Conservation (phyloP, 53 echinoderm and acorn worm species). For the Echinarachnius parma region DNA sequence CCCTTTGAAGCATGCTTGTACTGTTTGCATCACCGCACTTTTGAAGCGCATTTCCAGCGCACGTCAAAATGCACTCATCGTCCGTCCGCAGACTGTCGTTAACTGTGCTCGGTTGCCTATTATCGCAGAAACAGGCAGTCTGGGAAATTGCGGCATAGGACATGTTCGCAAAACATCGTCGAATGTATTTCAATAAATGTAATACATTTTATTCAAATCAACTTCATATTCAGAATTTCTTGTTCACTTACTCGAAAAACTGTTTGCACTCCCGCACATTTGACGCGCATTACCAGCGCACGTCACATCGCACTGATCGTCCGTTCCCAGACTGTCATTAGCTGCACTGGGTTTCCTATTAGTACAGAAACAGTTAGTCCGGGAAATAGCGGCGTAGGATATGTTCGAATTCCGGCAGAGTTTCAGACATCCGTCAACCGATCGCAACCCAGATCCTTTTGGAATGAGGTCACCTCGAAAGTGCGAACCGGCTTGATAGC, state of each 20-base stretch:
- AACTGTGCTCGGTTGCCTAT: not conserved
- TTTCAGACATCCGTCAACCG: constrained; percentile 19
- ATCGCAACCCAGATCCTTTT: not conserved
- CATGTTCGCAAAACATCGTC: too few species aligned
- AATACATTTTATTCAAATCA: too few species aligned
- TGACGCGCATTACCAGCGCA: constrained; percentile 30
- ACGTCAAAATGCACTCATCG: constrained; percentile 11
- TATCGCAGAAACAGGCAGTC: not conserved
- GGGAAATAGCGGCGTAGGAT: constrained; percentile 8
- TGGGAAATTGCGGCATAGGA: constrained; percentile 6
- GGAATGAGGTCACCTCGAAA: not conserved
- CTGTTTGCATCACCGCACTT: constrained; percentile 6
- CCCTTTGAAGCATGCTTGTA: too few species aligned
- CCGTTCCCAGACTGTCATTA: not conserved
- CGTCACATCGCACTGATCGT: constrained; percentile 10
- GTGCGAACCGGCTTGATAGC: constrained; percentile 3
- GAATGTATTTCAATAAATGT: too few species aligned
- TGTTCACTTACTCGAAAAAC: constrained; percentile 19
- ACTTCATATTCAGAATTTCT: too few species aligned
- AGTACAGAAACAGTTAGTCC: constrained; percentile 1
- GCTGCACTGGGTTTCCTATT: not conserved
- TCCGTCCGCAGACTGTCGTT: constrained; percentile 4
- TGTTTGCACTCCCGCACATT: constrained; percentile 13
- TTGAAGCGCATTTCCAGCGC: constrained; percentile 25
- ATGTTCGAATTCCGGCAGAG: constrained; percentile 2